These are phyloP conservation scores for Heliothis virescens DNA, from an alignment of 1,140 invertebrate genomes.

Conservation along the genomic window DNA sequence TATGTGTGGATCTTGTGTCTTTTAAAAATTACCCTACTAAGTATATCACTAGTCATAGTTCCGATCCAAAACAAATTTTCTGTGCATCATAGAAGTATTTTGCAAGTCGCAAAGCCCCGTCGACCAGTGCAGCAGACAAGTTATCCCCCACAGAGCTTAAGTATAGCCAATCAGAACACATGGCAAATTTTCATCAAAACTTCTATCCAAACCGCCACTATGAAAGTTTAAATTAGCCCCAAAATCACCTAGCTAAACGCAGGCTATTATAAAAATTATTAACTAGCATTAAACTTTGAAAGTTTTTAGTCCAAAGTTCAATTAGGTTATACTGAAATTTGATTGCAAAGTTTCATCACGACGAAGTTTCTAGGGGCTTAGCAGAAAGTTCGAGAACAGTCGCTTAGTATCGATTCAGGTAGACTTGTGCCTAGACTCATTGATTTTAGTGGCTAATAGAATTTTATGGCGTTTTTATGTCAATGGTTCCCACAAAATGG, in stretches of 20 bases:
- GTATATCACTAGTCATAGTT: no score
- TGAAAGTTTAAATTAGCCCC: background rate
- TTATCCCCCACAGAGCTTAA: no score
- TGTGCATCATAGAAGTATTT: no score
- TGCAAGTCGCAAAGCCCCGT: no score
- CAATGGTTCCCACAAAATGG: background rate
- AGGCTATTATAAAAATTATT: constrained; percentile 31
- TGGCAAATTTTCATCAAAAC: no score
- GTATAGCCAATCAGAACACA: no score
- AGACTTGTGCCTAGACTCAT: constrained; percentile 15
- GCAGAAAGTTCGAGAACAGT: constrained; percentile 13
- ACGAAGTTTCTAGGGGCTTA: constrained; percentile 75
- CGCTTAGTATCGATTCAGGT: constrained; percentile 32
- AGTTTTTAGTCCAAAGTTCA: constrained; percentile 66
- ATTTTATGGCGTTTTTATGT: constrained; percentile 6
- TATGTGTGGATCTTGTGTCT: no score
- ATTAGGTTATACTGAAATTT: constrained; percentile 80
- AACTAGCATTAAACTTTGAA: constrained; percentile 36
- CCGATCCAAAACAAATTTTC: no score
- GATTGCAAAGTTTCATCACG: constrained; percentile 71
- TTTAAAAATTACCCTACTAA: no score
- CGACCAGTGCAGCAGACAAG: no score
- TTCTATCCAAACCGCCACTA: background rate
- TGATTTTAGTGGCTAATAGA: constrained; percentile 20
- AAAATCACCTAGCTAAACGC: constrained; percentile 9